Percentiles rank a stretch among this genome's conserved stretches.
These are phyloP conservation scores for Stichodactyla mertensii DNA, from an alignment of 64 coral and sea anemone genomes.

Conservation along the genomic window DNA sequence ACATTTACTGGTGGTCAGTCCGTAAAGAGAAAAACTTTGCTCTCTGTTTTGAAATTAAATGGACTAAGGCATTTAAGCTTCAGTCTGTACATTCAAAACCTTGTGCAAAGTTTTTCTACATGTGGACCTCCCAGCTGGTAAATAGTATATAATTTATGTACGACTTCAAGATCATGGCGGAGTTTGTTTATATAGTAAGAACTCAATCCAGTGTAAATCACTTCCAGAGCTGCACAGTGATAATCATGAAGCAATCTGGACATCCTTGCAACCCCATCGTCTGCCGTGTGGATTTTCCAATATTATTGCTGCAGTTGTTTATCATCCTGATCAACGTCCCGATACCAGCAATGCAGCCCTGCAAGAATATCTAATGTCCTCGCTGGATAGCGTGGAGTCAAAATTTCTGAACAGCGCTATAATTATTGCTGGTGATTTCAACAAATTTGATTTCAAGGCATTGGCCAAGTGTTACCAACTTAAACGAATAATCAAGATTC, in stretches of 20 bases:
- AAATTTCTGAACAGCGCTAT: constrained; percentile 21
- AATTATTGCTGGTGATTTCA: constrained; percentile 47
- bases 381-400: constrained; percentile 9
- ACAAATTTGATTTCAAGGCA: constrained; percentile 13
- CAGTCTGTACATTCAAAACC: too few species aligned
- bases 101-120: too few species aligned
- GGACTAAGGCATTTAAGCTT: too few species aligned
- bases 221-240: neutral
- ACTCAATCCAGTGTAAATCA: neutral
- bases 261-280: neutral
- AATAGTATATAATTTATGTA: too few species aligned
- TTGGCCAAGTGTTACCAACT: constrained; percentile 19
- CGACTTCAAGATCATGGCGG: neutral
- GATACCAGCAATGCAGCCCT: neutral
- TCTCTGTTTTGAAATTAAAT: too few species aligned
- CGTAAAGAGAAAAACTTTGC: too few species aligned
- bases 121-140: too few species aligned
- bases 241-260: constrained; percentile 16
- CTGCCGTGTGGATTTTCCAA: constrained; percentile 16
- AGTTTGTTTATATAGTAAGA: constrained; percentile 19
- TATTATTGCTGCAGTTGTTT: neutral
- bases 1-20: too few species aligned
- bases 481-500: constrained; percentile 30
- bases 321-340: neutral
- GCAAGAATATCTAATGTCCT: neutral